Percentiles rank a stretch among this genome's conserved stretches.
Conservation (phyloP, 1,140 invertebrate genomes). For the Calephelis virginiensis region DNA sequence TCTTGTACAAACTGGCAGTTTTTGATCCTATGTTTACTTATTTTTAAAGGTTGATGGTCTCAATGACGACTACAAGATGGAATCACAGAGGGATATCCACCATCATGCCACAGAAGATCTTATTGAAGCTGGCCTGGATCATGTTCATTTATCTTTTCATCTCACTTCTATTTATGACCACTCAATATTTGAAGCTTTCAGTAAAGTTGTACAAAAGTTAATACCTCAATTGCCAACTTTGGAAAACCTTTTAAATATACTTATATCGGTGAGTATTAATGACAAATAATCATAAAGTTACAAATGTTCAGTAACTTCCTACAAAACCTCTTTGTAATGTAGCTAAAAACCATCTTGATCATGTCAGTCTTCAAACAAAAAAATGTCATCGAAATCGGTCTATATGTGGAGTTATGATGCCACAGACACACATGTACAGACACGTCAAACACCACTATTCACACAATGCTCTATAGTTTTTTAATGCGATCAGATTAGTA, state of each 20-base stretch:
- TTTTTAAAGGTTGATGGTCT: slow-evolving; percentile 91
- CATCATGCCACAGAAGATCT: slow-evolving; percentile 97
- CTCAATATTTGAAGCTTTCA: slow-evolving; percentile 99
- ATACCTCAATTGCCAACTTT: slow-evolving; percentile 98
- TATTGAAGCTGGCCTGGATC: slow-evolving; percentile 90
- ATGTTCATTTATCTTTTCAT: slow-evolving; percentile 96
- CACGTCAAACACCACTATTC: no score
- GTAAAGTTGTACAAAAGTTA: slow-evolving; percentile 99
- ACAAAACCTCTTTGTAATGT: no score
- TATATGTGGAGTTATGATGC: no score
- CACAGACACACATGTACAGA: no score
- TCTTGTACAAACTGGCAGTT: no score
- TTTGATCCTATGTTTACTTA: no score
- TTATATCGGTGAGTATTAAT: slow-evolving; percentile 92
- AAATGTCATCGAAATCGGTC: no score
- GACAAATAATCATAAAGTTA: neutral
- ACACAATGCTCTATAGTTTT: no score
- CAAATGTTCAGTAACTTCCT: no score
- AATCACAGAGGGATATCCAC: slow-evolving; percentile 98
- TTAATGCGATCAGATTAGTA: no score
- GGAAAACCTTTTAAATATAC: slow-evolving; percentile 99
- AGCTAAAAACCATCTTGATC: no score
- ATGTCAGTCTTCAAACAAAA: no score
- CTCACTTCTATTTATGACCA: slow-evolving; percentile 99
- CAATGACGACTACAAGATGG: slow-evolving; percentile 99